Evolutionary conservation across 1,140 invertebrate species (phyloP), one percentile per base, ranked within the genome.

Genomic region (Tetramorium parvispinum): DNA sequence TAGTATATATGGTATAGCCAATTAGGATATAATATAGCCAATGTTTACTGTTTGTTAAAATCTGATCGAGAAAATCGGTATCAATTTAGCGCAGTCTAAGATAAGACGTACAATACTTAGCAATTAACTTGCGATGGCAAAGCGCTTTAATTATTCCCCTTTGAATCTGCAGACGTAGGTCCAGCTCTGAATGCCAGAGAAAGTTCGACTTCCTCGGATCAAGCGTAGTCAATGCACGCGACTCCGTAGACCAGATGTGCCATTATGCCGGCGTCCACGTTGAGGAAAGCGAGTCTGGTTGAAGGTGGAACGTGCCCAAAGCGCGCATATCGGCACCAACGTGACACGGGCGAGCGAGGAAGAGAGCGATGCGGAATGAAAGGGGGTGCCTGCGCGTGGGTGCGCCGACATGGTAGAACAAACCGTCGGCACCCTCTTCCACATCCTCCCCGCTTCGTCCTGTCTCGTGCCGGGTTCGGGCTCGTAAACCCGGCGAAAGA

Each of bases 321-420:
- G 51, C 51, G 51, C 73, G 46, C 66, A 43, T 85, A 88, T 55
- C 40, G 32, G 24, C 24, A 82, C 10, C 11, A 32, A 37, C 46
- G 40, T 40, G 63, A 71, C 13, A 18, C 4, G 11, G 71, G 77
- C 61, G 75, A 88, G 71, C 82, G 65, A 65, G 61, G 68, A 81
- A 53, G 61, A 53, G 75, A 32, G n/a, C 16, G n/a, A n/a, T 21
- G 87, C 65, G n/a, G 65, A 24, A 57, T 75, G 75, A 89, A 85
- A 71, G 82, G 85, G 85, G 87, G 59, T 81, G 89, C 85, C 73
- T 89, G 91, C 91, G 91, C 91, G 91, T 91, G 91, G 92, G 91
- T 93, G 92, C 87, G 83, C 57, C 91, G 88, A 91, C 91, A 91
- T 85, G 89, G 85, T 65, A 88, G 81, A 59, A 87, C 88, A 91